phyloP scores from a whole-genome alignment of 2,113 vertebrate genomes.

The Cyanoderma ruficeps region DNA sequence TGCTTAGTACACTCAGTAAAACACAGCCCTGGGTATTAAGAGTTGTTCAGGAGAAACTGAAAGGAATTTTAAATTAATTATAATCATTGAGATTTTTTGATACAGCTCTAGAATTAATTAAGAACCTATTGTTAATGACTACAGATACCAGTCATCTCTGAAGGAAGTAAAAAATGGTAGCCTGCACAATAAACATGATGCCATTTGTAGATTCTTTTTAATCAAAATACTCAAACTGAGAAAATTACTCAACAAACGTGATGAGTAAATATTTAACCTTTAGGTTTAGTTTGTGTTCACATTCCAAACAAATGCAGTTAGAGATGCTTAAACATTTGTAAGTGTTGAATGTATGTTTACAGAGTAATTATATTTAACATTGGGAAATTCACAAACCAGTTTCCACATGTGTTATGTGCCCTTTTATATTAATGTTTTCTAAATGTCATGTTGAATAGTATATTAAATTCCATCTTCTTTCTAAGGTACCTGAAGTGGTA shows the following conservation, averaged over 20 bases:
- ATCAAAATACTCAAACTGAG: neutral
- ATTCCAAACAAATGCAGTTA: neutral
- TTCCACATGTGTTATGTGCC: neutral
- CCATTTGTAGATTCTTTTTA: neutral
- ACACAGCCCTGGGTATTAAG: neutral
- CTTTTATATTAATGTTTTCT: conserved; percentile 1
- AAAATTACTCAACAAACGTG: neutral
- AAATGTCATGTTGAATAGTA: neutral
- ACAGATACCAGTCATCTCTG: neutral
- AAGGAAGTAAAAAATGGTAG: neutral
- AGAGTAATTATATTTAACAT: neutral
- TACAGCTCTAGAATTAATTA: neutral
- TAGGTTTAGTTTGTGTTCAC: neutral
- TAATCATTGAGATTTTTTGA: neutral
- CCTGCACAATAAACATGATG: neutral
- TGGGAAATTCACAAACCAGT: neutral
- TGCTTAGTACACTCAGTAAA: neutral
- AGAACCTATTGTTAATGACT: neutral
- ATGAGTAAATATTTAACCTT: neutral
- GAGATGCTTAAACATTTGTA: neutral
- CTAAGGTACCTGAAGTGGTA: neutral
- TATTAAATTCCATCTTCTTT: neutral
- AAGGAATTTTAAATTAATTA: neutral
- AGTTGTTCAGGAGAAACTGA: neutral
- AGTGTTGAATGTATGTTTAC: neutral